Conservation (phyloP, 2,888 invertebrate species). For the Drosophila meridionalis region DNA sequence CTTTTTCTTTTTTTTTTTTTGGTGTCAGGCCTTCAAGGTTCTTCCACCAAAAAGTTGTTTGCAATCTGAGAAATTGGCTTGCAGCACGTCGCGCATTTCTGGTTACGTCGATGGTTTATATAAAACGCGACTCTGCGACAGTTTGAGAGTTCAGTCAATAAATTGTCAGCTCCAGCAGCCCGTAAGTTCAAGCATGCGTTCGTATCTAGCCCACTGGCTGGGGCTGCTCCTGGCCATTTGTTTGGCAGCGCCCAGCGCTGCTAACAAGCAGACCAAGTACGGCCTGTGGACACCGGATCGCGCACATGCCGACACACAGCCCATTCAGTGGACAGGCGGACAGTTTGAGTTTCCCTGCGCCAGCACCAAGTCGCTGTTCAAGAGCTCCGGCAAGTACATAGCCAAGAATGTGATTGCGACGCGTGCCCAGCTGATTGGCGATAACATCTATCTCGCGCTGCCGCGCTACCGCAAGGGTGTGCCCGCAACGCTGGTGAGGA, state of each 20-base stretch:
- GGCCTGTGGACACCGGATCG: conserved; percentile 80
- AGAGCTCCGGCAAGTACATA: conserved; percentile 86
- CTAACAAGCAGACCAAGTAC: conserved; percentile 76
- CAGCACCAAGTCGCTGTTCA: conserved; percentile 87
- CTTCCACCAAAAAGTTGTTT: conserved; percentile 40
- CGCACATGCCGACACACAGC: conserved; percentile 63
- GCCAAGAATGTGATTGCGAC: conserved; percentile 88
- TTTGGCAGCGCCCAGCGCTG: not conserved
- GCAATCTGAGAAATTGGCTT: conserved; percentile 53
- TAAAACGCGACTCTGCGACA: conserved; percentile 47
- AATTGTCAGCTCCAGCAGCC: conserved; percentile 18
- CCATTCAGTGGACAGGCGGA: conserved; percentile 85
- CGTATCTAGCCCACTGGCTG: conserved; percentile 36
- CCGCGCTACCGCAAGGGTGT: conserved; percentile 88
- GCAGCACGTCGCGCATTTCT: conserved; percentile 60
- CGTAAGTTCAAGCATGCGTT: conserved; percentile 36
- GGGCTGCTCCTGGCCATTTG: conserved; percentile 34
- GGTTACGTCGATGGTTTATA: conserved; percentile 52
- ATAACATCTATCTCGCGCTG: conserved; percentile 86
- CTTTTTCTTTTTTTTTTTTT: conserved; percentile 9
- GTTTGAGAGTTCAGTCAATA: conserved; percentile 29
- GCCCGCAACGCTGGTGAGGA: conserved; percentile 88
- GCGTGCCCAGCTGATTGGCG: conserved; percentile 86
- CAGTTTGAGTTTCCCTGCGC: conserved; percentile 86
- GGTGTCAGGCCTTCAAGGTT: conserved; percentile 55